A percentile compares a stretch with the other conserved stretches of the same genome.
These are phyloP conservation scores for Triplophysa bombifrons DNA, from an alignment of 2,797 vertebrate species.

Conservation along the genomic window DNA sequence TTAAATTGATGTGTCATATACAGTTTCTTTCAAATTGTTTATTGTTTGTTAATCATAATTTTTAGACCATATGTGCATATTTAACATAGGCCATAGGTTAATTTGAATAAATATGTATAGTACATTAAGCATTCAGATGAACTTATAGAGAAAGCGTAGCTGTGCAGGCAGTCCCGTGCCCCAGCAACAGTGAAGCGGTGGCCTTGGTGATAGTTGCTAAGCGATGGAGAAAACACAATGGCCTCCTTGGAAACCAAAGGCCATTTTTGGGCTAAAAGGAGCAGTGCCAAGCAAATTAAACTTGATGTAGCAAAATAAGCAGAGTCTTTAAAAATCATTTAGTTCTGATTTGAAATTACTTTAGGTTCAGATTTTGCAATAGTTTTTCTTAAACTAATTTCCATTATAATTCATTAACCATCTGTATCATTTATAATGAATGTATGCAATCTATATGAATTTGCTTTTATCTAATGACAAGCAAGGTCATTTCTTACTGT, in stretches of 20 bases:
- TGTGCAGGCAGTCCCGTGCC: slow-evolving; percentile 75
- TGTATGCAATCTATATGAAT: background rate
- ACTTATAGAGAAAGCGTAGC: slow-evolving; percentile 71
- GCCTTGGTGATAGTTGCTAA: slow-evolving; percentile 86
- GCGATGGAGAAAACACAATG: slow-evolving; percentile 82
- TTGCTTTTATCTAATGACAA: background rate
- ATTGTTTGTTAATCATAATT: background rate
- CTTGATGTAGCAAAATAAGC: slow-evolving; percentile 53
- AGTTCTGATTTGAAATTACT: background rate
- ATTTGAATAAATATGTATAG: slow-evolving; percentile 4
- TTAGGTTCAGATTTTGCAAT: background rate
- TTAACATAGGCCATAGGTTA: background rate
- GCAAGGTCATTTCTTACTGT: background rate
- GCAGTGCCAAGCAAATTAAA: slow-evolving; percentile 62
- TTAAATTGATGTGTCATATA: too few relatives aligned
- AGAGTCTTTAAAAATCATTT: background rate
- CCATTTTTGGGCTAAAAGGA: slow-evolving; percentile 79
- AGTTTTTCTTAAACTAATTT: background rate
- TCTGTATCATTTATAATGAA: background rate
- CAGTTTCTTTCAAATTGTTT: background rate
- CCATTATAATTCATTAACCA: background rate
- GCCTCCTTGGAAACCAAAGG: slow-evolving; percentile 83
- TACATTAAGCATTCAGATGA: slow-evolving; percentile 21
- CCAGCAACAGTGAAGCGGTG: slow-evolving; percentile 79
- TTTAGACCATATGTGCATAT: background rate